These are phyloP conservation scores for Ondatra zibethicus DNA, from an alignment of 2,113 vertebrate species.

Conservation along the genomic window DNA sequence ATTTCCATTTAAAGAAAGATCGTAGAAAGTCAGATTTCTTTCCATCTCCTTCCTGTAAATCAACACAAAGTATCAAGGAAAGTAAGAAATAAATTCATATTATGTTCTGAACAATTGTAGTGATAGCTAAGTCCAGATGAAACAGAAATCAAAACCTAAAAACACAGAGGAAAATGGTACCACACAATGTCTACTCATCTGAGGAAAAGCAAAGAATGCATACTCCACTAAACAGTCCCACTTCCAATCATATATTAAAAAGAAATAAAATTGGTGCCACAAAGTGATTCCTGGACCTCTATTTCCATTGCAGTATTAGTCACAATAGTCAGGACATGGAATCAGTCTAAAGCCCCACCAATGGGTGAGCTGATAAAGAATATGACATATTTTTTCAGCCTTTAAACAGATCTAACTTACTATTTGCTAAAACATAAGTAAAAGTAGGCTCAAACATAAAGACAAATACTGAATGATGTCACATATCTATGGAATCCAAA, in stretches of 20 bases:
- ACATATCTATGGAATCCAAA: not conserved
- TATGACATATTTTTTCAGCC: not conserved
- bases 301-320: not conserved
- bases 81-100: not conserved
- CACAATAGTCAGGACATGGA: not conserved
- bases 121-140: not conserved
- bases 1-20: not conserved
- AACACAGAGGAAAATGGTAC: not conserved
- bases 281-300: not conserved
- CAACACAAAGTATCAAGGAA: not conserved
- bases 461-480: not conserved
- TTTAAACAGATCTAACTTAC: not conserved
- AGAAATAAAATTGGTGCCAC: not conserved
- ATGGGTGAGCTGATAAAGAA: not conserved
- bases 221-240: not conserved
- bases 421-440: not conserved
- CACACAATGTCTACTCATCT: not conserved
- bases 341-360: not conserved
- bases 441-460: not conserved
- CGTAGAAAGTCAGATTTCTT: not conserved
- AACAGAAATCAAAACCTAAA: not conserved
- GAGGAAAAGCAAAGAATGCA: not conserved
- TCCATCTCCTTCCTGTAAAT: not conserved
- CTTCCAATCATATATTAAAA: not conserved
- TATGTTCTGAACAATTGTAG: not conserved